Conservation (phyloP, 64 coral and sea anemone species). For the Astreopora myriophthalma region DNA sequence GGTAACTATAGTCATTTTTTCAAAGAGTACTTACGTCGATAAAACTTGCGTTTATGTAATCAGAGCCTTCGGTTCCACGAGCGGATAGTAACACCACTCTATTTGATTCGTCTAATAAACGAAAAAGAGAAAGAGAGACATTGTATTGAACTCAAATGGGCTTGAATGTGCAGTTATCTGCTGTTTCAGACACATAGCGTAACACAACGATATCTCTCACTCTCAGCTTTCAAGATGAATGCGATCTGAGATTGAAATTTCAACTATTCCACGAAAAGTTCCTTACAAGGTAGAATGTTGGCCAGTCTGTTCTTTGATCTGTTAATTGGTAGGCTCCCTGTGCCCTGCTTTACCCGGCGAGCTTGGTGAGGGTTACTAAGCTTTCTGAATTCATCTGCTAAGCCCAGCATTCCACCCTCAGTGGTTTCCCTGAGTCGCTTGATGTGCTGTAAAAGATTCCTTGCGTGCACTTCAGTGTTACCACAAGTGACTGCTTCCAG, state of each 20-base stretch:
- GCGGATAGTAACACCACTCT: constrained; percentile 81
- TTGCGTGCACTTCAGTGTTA: constrained; percentile 94
- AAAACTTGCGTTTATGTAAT: constrained; percentile 95
- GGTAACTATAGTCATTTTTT: neutral
- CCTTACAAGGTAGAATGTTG: constrained; percentile 97
- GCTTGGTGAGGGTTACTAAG: constrained; percentile 79
- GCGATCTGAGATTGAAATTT: neutral
- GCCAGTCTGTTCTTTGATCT: constrained; percentile 94
- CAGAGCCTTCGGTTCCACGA: constrained; percentile 85
- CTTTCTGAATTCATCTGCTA: constrained; percentile 92
- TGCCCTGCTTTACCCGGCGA: constrained; percentile 64
- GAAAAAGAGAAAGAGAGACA: neutral
- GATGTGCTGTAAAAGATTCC: constrained; percentile 95
- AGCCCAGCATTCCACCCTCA: constrained; percentile 67
- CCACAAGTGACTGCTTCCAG: constrained; percentile 91
- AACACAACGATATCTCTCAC: neutral
- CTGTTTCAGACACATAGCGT: neutral
- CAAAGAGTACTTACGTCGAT: constrained; percentile 81
- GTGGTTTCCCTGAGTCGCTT: constrained; percentile 83
- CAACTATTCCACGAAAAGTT: neutral
- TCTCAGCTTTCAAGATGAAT: neutral
- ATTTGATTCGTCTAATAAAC: constrained; percentile 76
- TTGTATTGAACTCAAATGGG: too few relatives aligned
- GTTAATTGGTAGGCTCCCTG: constrained; percentile 76
- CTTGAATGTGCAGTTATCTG: too few relatives aligned